phyloP scores from a whole-genome alignment of 2,888 invertebrate species.

The Bombylius discolor region DNA sequence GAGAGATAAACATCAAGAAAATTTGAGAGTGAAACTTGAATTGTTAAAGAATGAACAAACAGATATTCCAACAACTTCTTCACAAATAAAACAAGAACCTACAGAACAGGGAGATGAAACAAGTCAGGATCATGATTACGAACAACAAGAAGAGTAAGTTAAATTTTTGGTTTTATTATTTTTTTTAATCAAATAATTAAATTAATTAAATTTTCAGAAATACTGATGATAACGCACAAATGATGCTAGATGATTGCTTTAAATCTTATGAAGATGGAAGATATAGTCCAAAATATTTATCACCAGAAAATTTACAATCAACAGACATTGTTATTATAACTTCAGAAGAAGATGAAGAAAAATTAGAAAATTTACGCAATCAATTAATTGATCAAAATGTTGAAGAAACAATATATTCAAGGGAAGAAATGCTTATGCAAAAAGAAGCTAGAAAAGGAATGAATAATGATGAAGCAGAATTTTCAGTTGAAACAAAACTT shows the following conservation, averaged over 20 bases:
- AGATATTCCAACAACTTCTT: slow-evolving; percentile 29
- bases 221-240: slow-evolving; percentile 10
- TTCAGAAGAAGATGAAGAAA: slow-evolving; percentile 60
- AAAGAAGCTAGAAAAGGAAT: slow-evolving; percentile 73
- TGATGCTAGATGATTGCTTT: slow-evolving; percentile 39
- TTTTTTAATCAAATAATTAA: not conserved
- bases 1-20: slow-evolving; percentile 82
- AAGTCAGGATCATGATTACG: slow-evolving; percentile 13
- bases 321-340: slow-evolving; percentile 62
- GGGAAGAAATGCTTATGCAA: slow-evolving; percentile 53
- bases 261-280: slow-evolving; percentile 63
- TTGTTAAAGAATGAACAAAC: slow-evolving; percentile 79
- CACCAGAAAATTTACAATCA: slow-evolving; percentile 28
- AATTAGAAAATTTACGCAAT: slow-evolving; percentile 58
- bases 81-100: slow-evolving; percentile 9
- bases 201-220: not conserved
- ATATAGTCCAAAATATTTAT: slow-evolving; percentile 68
- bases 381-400: slow-evolving; percentile 48
- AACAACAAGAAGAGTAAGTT: slow-evolving; percentile 3
- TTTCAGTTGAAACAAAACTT: slow-evolving; percentile 78
- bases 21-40: slow-evolving; percentile 74
- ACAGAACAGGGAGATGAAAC: slow-evolving; percentile 5
- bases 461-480: slow-evolving; percentile 76
- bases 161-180: not conserved
- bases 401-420: slow-evolving; percentile 44